Conservation (phyloP, 2,888 invertebrate species). For the Cantharis rustica region DNA sequence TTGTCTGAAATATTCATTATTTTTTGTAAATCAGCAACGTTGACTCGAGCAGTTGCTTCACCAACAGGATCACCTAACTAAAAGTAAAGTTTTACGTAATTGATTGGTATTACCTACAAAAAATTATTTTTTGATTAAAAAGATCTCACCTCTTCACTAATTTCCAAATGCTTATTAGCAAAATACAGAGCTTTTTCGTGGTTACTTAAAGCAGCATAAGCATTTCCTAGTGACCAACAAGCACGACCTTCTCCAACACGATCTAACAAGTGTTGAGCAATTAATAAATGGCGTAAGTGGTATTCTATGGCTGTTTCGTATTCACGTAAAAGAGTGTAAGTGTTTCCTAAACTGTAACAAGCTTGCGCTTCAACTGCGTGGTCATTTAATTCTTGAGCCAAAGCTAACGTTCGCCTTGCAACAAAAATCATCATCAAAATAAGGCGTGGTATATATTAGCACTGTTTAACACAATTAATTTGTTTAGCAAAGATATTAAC, state of each 20-base stretch:
- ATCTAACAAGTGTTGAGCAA: slow-evolving; percentile 82
- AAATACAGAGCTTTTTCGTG: slow-evolving; percentile 91
- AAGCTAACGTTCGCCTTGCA: slow-evolving; percentile 79
- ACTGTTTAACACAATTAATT: not conserved
- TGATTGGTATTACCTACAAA: not conserved
- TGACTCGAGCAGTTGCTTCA: slow-evolving; percentile 92
- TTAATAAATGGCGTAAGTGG: slow-evolving; percentile 87
- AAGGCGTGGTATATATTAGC: not conserved
- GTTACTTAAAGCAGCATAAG: slow-evolving; percentile 89
- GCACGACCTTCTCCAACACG: slow-evolving; percentile 90
- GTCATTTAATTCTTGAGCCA: slow-evolving; percentile 91
- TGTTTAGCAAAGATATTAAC: not conserved
- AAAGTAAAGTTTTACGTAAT: not conserved
- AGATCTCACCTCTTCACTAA: slow-evolving; percentile 81
- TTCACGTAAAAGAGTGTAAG: slow-evolving; percentile 90
- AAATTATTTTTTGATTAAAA: not conserved
- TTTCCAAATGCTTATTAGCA: slow-evolving; percentile 85
- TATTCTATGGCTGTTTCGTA: slow-evolving; percentile 92
- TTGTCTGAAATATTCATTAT: slow-evolving; percentile 70
- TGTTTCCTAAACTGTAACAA: slow-evolving; percentile 96
- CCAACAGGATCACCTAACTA: slow-evolving; percentile 88
- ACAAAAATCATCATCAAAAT: slow-evolving; percentile 1
- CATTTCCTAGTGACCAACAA: slow-evolving; percentile 96
- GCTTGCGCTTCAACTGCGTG: slow-evolving; percentile 96
- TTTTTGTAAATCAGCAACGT: slow-evolving; percentile 86